A percentile compares a stretch with the other conserved stretches of the same genome.
Evolutionary conservation across 2,888 invertebrate species (phyloP).

Genomic region (Pandemis cinnamomeana): DNA sequence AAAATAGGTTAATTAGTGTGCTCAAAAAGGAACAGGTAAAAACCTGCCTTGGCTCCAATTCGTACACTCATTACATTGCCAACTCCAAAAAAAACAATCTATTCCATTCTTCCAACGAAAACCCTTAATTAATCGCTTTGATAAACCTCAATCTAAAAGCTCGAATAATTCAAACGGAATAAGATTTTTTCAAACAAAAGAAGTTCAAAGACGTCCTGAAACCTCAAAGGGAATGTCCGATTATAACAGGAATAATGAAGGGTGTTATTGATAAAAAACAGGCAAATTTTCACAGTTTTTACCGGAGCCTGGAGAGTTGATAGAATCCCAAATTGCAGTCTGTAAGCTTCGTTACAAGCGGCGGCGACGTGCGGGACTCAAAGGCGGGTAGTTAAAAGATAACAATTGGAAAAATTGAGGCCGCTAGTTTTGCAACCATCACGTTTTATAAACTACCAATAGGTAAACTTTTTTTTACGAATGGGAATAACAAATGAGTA

Average conservation of each 20-base stretch:
- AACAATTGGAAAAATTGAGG: not conserved
- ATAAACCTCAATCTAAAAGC: slow-evolving; percentile 22
- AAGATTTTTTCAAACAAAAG: slow-evolving; percentile 38
- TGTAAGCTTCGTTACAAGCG: slow-evolving; percentile 49
- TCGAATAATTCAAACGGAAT: slow-evolving; percentile 28
- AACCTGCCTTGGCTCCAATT: no score
- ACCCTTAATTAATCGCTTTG: slow-evolving; percentile 23
- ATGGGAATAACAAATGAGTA: no score
- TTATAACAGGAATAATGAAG: slow-evolving; percentile 38
- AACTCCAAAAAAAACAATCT: not conserved
- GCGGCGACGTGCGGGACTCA: slow-evolving; percentile 34
- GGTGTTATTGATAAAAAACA: slow-evolving; percentile 49
- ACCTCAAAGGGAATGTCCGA: slow-evolving; percentile 35
- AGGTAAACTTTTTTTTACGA: no score
- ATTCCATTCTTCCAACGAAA: slow-evolving; percentile 2
- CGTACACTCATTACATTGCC: no score
- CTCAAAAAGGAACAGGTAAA: no score
- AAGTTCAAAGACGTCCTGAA: slow-evolving; percentile 28
- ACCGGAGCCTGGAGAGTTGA: slow-evolving; percentile 58
- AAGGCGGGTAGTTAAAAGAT: not conserved
- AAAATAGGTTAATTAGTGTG: no score
- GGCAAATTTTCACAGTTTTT: slow-evolving; percentile 39
- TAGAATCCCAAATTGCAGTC: slow-evolving; percentile 73
- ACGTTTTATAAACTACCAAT: no score
- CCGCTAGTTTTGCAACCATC: no score